A percentile compares a stretch with the other conserved stretches of the same genome.
phyloP scores from a whole-genome alignment of 2,113 vertebrate genomes.

The Mormyrus iriodes region DNA sequence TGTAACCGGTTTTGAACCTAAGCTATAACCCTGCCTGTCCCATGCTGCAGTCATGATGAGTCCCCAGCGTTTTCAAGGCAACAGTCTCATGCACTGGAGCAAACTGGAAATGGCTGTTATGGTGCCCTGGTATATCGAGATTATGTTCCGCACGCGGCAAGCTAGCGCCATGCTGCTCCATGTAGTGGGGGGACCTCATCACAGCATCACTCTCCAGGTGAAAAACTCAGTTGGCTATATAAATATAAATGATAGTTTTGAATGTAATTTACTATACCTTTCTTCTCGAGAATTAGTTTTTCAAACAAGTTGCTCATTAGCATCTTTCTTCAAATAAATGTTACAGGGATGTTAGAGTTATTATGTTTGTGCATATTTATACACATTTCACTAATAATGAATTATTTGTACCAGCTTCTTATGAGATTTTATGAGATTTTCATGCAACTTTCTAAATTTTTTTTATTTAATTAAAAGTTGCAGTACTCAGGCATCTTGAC shows the following conservation, averaged over 20 bases:
- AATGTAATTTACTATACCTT: not conserved
- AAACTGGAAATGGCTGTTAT: slow-evolving; percentile 63
- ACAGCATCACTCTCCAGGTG: slow-evolving; percentile 80
- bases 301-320: not conserved
- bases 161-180: slow-evolving; percentile 62
- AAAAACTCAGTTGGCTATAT: not conserved
- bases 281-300: not conserved
- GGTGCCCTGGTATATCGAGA: slow-evolving; percentile 76
- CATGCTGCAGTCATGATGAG: slow-evolving; percentile 67
- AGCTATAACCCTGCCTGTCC: not conserved
- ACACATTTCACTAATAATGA: not conserved
- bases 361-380: not conserved
- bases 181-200: slow-evolving; percentile 62
- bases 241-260: not conserved
- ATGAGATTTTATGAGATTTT: not conserved
- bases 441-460: not conserved
- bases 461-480: not conserved
- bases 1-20: not conserved
- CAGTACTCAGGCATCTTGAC: not conserved
- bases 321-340: not conserved
- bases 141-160: slow-evolving; percentile 88
- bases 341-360: not conserved
- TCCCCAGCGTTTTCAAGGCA: slow-evolving; percentile 76
- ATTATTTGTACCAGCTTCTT: not conserved
- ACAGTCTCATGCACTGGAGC: slow-evolving; percentile 72